Evolutionary conservation across 2,113 vertebrate species (phyloP).

Genomic region (Corvus moneduloides): DNA sequence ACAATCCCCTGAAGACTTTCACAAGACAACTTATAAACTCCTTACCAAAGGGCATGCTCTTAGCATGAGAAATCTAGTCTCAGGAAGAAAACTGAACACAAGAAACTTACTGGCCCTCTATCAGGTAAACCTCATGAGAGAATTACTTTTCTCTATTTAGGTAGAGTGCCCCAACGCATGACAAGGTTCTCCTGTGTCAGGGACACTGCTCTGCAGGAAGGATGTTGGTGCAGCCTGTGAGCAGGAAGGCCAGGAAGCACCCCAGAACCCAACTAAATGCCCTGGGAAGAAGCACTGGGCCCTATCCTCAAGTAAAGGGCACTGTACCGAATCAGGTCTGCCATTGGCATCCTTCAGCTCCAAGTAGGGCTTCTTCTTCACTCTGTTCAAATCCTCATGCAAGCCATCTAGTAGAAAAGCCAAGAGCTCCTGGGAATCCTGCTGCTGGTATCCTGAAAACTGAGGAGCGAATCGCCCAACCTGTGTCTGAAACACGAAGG

Average conservation of each 20-base stretch:
- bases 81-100: background rate
- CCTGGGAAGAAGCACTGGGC: background rate
- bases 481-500: conserved; percentile 81
- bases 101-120: background rate
- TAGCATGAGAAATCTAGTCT: background rate
- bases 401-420: conserved; percentile 95
- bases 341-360: conserved; percentile 91
- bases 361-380: conserved; percentile 96
- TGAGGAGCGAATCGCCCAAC: conserved; percentile 97
- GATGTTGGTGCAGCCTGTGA: background rate
- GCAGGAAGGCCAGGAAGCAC: background rate
- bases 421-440: conserved; percentile 96
- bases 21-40: background rate
- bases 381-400: conserved; percentile 95
- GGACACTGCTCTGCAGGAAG: background rate
- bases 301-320: background rate
- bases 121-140: background rate
- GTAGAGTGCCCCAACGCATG: background rate
- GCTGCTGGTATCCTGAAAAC: conserved; percentile 97
- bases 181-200: background rate
- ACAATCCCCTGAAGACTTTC: background rate
- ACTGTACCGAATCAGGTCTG: conserved; percentile 86
- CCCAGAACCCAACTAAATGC: background rate
- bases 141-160: background rate
- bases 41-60: background rate